Evolutionary conservation across 2,797 vertebrate genomes (phyloP).

Genomic region (Ficedula albicollis): DNA sequence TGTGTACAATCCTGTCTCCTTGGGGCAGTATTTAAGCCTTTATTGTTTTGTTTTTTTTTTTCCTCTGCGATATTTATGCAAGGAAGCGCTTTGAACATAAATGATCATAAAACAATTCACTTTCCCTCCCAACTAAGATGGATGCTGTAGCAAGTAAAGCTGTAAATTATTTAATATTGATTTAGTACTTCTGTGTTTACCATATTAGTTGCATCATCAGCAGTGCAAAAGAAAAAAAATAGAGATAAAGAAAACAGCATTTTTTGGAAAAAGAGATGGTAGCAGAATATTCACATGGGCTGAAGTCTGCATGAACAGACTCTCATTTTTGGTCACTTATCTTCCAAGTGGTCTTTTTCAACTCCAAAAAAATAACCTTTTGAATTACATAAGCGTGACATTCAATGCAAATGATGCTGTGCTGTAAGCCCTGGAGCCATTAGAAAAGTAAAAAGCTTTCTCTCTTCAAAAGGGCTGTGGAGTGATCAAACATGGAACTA

Average conservation of each 20-base stretch:
- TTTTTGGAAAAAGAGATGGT: not conserved
- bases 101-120: not conserved
- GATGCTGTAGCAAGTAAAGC: not conserved
- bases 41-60: not conserved
- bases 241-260: not conserved
- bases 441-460: conserved; percentile 30
- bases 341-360: not conserved
- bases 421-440: conserved; percentile 38
- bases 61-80: conserved; percentile 4
- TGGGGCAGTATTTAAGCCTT: conserved; percentile 16
- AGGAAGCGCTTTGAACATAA: conserved; percentile 22
- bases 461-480: not conserved
- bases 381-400: conserved; percentile 49
- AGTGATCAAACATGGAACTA: not conserved
- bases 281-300: not conserved
- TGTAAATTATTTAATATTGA: conserved; percentile 45
- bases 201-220: not conserved
- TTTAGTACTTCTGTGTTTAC: not conserved
- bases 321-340: conserved; percentile 40
- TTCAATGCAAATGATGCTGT: conserved; percentile 35
- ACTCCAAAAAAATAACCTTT: conserved; percentile 31
- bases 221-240: not conserved
- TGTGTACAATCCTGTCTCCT: not conserved
- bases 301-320: not conserved
- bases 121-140: conserved; percentile 18